These are phyloP conservation scores for Tragulus kanchil DNA, from an alignment of 2,113 vertebrate species.

Conservation along the genomic window DNA sequence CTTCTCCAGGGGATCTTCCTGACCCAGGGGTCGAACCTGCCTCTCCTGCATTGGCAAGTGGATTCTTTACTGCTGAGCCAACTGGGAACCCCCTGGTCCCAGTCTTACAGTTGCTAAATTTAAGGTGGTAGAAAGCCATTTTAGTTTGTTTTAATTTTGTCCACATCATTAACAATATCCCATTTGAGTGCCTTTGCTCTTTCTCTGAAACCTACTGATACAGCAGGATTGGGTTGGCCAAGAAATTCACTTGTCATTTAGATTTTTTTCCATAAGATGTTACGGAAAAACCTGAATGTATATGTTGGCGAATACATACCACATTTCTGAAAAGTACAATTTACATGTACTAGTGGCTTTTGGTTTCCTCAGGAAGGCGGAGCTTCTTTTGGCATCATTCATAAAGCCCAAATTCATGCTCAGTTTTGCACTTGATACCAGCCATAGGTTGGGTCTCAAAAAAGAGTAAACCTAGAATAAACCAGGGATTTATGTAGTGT, in stretches of 20 bases:
- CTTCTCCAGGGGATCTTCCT: not conserved
- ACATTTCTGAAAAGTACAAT: not conserved
- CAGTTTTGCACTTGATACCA: not conserved
- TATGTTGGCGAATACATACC: not conserved
- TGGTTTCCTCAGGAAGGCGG: not conserved
- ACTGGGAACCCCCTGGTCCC: not conserved
- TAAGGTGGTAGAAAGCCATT: fast-evolving
- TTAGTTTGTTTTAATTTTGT: not conserved
- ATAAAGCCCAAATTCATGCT: not conserved
- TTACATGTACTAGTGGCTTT: not conserved
- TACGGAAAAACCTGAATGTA: not conserved
- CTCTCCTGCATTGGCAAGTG: not conserved
- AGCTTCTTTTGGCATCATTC: not conserved
- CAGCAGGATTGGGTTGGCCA: not conserved
- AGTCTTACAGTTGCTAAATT: not conserved
- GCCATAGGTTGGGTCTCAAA: not conserved
- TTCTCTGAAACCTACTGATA: no score
- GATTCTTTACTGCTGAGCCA: not conserved
- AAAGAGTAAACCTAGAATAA: not conserved
- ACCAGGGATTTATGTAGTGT: not conserved
- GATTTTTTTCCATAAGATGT: not conserved
- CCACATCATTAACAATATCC: not conserved
- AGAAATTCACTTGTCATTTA: not conserved
- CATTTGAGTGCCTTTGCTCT: not conserved
- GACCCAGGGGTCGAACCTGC: not conserved